phyloP scores from a whole-genome alignment of 2,113 vertebrate species.

The Condylura cristata region DNA sequence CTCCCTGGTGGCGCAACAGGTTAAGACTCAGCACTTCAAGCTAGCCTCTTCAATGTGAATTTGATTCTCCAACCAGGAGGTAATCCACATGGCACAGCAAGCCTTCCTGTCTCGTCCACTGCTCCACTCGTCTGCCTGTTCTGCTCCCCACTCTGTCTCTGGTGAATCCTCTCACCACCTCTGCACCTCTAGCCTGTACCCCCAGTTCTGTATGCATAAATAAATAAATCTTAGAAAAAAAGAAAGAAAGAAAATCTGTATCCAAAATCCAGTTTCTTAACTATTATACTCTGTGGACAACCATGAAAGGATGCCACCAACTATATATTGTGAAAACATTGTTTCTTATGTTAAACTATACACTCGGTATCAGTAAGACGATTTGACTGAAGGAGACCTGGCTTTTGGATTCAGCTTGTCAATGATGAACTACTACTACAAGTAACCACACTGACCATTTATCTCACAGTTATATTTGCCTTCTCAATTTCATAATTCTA shows the following conservation, averaged over 20 bases:
- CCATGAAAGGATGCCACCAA: background rate
- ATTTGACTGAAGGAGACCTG: background rate
- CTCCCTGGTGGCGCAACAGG: too few relatives aligned
- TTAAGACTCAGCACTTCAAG: too few relatives aligned
- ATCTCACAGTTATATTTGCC: background rate
- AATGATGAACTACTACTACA: background rate
- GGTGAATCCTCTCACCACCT: too few relatives aligned
- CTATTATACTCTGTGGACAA: background rate
- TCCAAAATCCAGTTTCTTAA: background rate
- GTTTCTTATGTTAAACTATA: conserved; percentile 1
- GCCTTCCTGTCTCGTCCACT: too few relatives aligned
- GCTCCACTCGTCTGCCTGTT: too few relatives aligned
- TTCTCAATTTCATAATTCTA: background rate
- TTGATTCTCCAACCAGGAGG: too few relatives aligned
- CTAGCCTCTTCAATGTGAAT: too few relatives aligned
- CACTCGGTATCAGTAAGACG: background rate
- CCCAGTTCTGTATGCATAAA: too few relatives aligned
- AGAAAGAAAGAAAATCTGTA: background rate
- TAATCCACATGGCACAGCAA: too few relatives aligned
- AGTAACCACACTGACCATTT: background rate
- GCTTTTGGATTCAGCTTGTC: background rate
- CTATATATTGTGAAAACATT: background rate
- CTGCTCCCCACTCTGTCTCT: too few relatives aligned
- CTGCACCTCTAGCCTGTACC: too few relatives aligned
- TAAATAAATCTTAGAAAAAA: too few relatives aligned